Conservation (phyloP, 2,797 vertebrate species). For the Eutrigla gurnardus region DNA sequence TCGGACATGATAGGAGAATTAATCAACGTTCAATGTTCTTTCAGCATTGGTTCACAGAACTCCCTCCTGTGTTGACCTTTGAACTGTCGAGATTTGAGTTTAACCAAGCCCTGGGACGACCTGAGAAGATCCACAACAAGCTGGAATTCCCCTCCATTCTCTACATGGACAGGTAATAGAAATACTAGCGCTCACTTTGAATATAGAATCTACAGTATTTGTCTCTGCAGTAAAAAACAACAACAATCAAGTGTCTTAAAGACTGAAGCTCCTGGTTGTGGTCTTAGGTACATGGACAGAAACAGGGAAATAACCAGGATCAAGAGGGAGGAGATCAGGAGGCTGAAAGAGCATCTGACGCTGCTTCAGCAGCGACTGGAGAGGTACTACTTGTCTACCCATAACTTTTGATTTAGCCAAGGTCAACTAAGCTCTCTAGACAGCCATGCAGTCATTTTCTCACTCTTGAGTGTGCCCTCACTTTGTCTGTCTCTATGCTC, state of each 20-base stretch:
- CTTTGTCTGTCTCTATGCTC: background rate
- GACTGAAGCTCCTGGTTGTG: conserved; percentile 3
- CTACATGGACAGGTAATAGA: conserved; percentile 95
- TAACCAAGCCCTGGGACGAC: conserved; percentile 96
- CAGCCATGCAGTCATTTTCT: conserved; percentile 6
- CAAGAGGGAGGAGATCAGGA: conserved; percentile 98
- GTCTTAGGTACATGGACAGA: conserved; percentile 95
- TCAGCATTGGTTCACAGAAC: conserved; percentile 99
- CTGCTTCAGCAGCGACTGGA: conserved; percentile 97
- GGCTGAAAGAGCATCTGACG: conserved; percentile 96
- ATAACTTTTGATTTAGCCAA: conserved; percentile 17
- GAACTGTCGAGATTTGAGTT: conserved; percentile 99
- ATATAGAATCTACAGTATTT: background rate
- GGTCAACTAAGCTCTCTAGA: conserved; percentile 19
- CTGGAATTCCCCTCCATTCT: conserved; percentile 97
- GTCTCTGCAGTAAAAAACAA: background rate
- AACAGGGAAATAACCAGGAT: conserved; percentile 97
- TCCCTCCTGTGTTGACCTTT: conserved; percentile 97
- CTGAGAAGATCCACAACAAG: conserved; percentile 99
- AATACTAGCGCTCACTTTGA: background rate
- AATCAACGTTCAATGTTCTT: conserved; percentile 24
- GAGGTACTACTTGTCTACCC: conserved; percentile 82
- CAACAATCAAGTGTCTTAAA: background rate
- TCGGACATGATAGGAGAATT: background rate
- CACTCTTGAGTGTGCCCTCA: no score